Evolutionary conservation across 2,888 invertebrate species (phyloP).

Genomic region (Mayetiola destructor): DNA sequence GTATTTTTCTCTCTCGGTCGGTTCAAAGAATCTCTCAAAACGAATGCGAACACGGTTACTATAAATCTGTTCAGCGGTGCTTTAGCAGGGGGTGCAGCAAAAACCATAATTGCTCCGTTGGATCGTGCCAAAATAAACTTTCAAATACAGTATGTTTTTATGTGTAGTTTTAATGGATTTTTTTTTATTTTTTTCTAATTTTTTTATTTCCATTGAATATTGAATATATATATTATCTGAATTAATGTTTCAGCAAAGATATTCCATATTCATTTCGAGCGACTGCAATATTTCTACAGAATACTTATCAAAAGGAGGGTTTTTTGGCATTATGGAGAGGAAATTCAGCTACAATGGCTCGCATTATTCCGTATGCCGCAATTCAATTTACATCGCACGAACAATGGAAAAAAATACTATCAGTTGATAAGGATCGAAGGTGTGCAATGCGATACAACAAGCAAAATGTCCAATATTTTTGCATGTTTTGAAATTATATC

Average conservation of each 20-base stretch:
- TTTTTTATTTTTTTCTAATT: background rate
- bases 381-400: conserved; percentile 97
- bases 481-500: background rate
- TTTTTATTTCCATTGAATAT: background rate
- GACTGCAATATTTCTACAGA: conserved; percentile 50
- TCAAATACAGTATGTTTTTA: conserved; percentile 66
- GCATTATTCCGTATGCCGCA: conserved; percentile 93
- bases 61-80: conserved; percentile 86
- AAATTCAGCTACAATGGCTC: conserved; percentile 95
- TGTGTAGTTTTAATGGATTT: conserved; percentile 7
- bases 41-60: conserved; percentile 37
- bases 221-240: conserved; percentile 8
- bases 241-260: conserved; percentile 36
- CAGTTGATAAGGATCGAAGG: conserved; percentile 49
- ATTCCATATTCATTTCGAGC: conserved; percentile 57
- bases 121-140: conserved; percentile 98
- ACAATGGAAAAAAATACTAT: conserved; percentile 68
- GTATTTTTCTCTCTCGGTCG: too few species aligned
- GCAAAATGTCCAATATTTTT: conserved; percentile 22
- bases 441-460: too few species aligned
- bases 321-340: conserved; percentile 83
- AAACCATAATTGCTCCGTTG: conserved; percentile 90
- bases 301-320: conserved; percentile 63
- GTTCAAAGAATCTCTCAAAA: background rate
- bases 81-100: conserved; percentile 84